Conservation (phyloP, 2,797 vertebrate genomes). For the Leuciscus waleckii region DNA sequence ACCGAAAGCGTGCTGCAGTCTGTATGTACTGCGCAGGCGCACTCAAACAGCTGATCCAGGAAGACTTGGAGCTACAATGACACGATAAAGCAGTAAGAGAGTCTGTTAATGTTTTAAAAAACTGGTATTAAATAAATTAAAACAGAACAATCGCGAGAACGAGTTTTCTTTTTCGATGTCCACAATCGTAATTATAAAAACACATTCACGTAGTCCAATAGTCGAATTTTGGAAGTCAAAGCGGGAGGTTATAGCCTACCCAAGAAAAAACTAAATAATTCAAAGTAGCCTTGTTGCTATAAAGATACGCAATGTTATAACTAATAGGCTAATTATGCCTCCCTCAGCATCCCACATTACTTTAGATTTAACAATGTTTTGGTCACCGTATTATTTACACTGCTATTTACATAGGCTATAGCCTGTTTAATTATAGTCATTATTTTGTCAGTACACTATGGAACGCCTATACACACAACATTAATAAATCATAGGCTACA, state of each 20-base stretch:
- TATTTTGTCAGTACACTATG: neutral
- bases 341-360: neutral
- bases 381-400: neutral
- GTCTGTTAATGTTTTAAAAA: neutral
- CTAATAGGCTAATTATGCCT: neutral
- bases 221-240: neutral
- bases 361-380: neutral
- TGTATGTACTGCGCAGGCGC: constrained; percentile 69
- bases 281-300: neutral
- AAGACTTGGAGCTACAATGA: neutral
- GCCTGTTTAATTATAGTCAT: neutral
- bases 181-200: neutral
- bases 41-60: constrained; percentile 14
- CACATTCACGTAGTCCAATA: neutral
- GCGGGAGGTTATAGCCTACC: neutral
- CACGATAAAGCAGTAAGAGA: too few species aligned
- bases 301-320: neutral
- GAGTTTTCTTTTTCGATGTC: neutral
- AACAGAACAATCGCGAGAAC: neutral
- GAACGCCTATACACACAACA: neutral
- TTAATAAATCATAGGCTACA: neutral
- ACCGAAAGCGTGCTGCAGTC: constrained; percentile 56
- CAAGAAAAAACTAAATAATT: neutral
- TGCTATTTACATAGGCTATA: neutral
- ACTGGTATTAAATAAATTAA: neutral